Evolutionary conservation across 2,888 invertebrate genomes (phyloP).

Genomic region (Leucania comma): DNA sequence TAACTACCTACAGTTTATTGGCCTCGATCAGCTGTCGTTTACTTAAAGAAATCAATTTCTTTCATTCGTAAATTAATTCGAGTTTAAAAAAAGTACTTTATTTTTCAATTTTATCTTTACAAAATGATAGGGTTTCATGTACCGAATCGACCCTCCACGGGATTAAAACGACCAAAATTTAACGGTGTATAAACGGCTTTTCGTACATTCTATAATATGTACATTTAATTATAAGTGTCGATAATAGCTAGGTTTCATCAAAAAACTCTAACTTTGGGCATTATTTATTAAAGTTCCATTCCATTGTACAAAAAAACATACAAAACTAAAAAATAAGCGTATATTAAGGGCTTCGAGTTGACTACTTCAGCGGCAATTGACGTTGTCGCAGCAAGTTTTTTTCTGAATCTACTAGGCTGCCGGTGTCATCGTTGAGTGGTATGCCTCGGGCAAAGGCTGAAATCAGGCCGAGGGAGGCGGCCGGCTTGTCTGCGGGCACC

Average conservation of each 20-base stretch:
- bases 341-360: constrained; percentile 22
- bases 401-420: constrained; percentile 75
- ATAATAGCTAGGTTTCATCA: neutral
- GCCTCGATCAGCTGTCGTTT: no score
- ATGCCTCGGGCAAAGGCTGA: constrained; percentile 90
- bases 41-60: no score
- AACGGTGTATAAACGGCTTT: no score
- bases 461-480: constrained; percentile 91
- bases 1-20: no score
- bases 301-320: constrained; percentile 42
- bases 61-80: no score
- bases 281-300: constrained; percentile 47
- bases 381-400: constrained; percentile 77
- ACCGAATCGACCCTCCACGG: no score
- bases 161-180: no score
- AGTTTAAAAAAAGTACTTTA: no score
- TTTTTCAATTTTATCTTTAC: no score
- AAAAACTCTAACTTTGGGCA: constrained; percentile 3
- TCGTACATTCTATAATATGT: neutral
- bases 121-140: no score
- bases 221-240: neutral
- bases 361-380: constrained; percentile 69
- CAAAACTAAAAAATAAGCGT: constrained; percentile 44
- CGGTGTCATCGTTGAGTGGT: constrained; percentile 80
- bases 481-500: constrained; percentile 92